phyloP scores from a whole-genome alignment of 2,797 vertebrate genomes.

The Muscicapa comitata region DNA sequence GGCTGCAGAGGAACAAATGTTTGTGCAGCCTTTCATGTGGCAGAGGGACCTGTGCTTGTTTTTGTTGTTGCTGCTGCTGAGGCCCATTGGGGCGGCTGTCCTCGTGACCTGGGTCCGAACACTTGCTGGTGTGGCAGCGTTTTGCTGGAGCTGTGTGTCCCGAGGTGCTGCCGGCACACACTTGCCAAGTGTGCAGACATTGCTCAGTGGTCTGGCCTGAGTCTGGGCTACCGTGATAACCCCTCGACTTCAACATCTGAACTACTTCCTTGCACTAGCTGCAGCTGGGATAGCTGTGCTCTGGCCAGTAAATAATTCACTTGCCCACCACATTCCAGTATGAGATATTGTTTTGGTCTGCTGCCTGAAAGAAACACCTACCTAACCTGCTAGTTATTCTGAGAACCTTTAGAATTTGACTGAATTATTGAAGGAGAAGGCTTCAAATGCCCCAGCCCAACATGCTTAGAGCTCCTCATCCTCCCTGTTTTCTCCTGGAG shows the following conservation, averaged over 20 bases:
- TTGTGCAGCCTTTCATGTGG: not conserved
- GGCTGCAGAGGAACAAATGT: not conserved
- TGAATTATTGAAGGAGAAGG: not conserved
- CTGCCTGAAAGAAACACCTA: not conserved
- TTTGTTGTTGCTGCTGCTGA: not conserved
- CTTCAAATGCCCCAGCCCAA: not conserved
- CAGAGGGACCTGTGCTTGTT: not conserved
- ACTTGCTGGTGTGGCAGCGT: accelerated
- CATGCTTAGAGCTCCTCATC: not conserved
- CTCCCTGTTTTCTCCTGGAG: not conserved
- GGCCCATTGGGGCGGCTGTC: not conserved
- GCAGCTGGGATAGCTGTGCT: not conserved
- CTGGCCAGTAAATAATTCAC: not conserved
- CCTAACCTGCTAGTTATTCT: not conserved
- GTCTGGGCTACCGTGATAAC: accelerated
- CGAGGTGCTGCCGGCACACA: accelerated
- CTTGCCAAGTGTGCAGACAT: not conserved
- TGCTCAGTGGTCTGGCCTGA: not conserved
- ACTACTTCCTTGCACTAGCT: not conserved
- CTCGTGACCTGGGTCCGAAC: accelerated
- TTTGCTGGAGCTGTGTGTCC: not conserved
- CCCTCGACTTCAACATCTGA: not conserved
- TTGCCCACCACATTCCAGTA: not conserved
- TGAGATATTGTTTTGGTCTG: not conserved
- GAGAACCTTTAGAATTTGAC: not conserved